Percentiles rank a stretch among this genome's conserved stretches.
Evolutionary conservation across 1,140 invertebrate genomes (phyloP).

Genomic region (Lordiphosa mommai): DNA sequence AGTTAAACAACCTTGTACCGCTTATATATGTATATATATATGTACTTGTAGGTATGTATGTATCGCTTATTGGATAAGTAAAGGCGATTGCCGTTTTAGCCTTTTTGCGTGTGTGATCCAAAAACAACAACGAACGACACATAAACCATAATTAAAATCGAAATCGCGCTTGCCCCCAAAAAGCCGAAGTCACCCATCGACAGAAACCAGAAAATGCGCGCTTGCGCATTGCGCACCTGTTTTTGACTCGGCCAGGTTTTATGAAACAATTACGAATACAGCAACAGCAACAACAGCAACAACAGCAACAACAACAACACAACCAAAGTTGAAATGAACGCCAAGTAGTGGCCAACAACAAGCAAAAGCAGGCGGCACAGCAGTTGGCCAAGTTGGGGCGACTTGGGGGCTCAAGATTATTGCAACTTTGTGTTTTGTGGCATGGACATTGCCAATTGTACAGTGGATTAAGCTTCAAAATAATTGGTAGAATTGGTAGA

Average conservation of each 20-base stretch:
- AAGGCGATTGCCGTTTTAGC: slow-evolving; percentile 24
- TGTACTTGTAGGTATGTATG: slow-evolving; percentile 1
- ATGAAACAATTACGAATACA: slow-evolving; percentile 70
- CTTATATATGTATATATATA: neutral
- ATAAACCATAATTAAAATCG: slow-evolving; percentile 70
- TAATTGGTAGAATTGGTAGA: too few species aligned
- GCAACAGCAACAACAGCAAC: slow-evolving; percentile 23
- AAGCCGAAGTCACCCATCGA: slow-evolving; percentile 24
- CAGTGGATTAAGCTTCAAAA: neutral
- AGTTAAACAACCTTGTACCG: slow-evolving; percentile 1
- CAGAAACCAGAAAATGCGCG: slow-evolving; percentile 42
- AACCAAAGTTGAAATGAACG: slow-evolving; percentile 30
- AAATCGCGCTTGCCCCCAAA: slow-evolving; percentile 64
- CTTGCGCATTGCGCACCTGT: slow-evolving; percentile 58
- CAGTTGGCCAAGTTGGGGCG: slow-evolving; percentile 31
- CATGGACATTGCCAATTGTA: slow-evolving; percentile 1
- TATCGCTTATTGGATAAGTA: slow-evolving; percentile 32
- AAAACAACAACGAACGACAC: slow-evolving; percentile 32
- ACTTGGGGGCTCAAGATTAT: slow-evolving; percentile 14
- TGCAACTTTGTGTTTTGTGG: slow-evolving; percentile 40
- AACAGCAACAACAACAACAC: too few species aligned
- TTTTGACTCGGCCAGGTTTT: slow-evolving; percentile 47
- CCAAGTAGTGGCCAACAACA: slow-evolving; percentile 33
- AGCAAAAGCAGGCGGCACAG: neutral
- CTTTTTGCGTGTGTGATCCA: slow-evolving; percentile 5